These are phyloP conservation scores for Girardinus metallicus DNA, from an alignment of 2,797 vertebrate species.

Conservation along the genomic window DNA sequence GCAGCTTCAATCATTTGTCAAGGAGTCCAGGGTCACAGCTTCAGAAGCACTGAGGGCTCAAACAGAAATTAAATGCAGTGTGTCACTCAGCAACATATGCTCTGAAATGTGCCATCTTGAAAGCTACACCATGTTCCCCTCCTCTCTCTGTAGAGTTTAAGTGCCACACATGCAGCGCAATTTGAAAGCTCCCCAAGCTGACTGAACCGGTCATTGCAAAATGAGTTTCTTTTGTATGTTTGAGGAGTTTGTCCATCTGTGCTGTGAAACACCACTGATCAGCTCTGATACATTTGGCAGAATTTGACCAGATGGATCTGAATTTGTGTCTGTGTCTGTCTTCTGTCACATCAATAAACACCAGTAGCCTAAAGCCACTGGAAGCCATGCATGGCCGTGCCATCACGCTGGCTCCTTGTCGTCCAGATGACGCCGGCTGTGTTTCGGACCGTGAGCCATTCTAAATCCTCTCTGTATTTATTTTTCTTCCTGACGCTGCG, in stretches of 20 bases:
- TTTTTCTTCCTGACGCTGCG: neutral
- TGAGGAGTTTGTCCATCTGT: slow-evolving; percentile 1
- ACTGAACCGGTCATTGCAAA: neutral
- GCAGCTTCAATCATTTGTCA: neutral
- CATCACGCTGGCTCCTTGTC: neutral
- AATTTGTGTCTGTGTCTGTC: slow-evolving; percentile 1
- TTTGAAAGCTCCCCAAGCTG: neutral
- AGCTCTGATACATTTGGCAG: slow-evolving; percentile 1
- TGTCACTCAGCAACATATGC: slow-evolving; percentile 4
- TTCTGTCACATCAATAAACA: slow-evolving; percentile 5
- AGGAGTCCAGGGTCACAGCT: neutral
- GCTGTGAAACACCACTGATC: neutral
- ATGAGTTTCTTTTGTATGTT: neutral
- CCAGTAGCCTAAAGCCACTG: slow-evolving; percentile 2
- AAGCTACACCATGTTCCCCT: neutral
- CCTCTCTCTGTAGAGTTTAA: neutral
- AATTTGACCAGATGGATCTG: slow-evolving; percentile 4
- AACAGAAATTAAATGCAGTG: neutral
- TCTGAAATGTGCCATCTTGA: neutral
- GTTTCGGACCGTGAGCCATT: neutral
- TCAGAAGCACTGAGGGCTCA: neutral
- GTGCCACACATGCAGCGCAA: neutral
- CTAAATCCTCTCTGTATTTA: neutral
- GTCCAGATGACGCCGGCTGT: neutral
- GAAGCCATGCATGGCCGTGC: neutral